These are phyloP conservation scores for Gadus macrocephalus DNA, from an alignment of 2,113 vertebrate genomes.

Conservation along the genomic window DNA sequence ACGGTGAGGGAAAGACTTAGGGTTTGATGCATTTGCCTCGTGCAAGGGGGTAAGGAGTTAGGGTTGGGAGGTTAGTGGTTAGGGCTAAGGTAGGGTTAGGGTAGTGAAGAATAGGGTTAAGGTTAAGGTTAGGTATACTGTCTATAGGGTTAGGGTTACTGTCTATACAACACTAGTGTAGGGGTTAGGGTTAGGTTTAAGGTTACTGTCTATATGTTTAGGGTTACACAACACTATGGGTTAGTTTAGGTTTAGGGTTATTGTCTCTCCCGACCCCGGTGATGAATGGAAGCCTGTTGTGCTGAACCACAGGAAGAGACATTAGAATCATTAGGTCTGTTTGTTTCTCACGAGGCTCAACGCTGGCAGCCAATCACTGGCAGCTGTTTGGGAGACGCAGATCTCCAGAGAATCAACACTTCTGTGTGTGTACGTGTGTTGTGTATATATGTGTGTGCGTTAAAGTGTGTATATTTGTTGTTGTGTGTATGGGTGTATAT, in stretches of 20 bases:
- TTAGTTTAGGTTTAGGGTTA: neutral
- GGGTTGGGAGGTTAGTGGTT: too few relatives aligned
- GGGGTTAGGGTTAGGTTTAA: too few relatives aligned
- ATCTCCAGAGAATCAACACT: neutral
- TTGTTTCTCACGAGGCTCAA: constrained; percentile 47
- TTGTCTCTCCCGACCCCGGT: constrained; percentile 27
- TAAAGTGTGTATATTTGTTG: neutral
- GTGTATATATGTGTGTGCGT: neutral
- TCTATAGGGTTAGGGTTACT: too few relatives aligned
- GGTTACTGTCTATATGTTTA: neutral
- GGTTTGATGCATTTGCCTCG: too few relatives aligned
- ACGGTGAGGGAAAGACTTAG: neutral
- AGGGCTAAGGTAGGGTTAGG: too few relatives aligned
- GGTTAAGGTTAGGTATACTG: too few relatives aligned
- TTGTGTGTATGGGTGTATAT: neutral
- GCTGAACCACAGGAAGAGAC: constrained; percentile 28
- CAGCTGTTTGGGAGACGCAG: constrained; percentile 38
- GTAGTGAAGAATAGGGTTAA: too few relatives aligned
- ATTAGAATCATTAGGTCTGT: constrained; percentile 23
- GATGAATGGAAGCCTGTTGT: constrained; percentile 45
- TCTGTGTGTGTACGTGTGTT: neutral
- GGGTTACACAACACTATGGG: neutral
- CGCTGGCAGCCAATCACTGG: constrained; percentile 15
- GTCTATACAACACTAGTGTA: too few relatives aligned
- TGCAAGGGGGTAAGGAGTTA: too few relatives aligned